Evolutionary conservation across 2,797 vertebrate species (phyloP).

Genomic region (Ciconia nigra): DNA sequence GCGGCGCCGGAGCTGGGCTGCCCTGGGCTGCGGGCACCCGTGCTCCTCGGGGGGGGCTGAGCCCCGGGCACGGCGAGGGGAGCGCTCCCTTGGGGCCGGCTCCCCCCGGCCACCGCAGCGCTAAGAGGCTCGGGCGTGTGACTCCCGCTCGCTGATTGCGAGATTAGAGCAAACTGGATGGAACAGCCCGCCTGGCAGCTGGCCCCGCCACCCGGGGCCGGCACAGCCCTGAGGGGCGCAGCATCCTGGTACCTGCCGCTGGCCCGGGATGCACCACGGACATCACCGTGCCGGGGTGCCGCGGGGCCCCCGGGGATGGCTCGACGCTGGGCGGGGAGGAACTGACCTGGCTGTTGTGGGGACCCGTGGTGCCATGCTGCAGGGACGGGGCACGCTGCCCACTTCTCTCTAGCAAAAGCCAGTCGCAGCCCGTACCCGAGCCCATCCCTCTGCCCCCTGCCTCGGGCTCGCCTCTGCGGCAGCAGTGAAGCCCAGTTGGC

Average conservation of each 20-base stretch:
- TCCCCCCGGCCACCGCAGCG: background rate
- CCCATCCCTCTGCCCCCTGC: background rate
- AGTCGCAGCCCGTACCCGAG: accelerated
- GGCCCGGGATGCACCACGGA: accelerated
- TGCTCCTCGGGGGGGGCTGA: background rate
- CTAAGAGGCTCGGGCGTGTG: background rate
- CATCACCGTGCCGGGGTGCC: accelerated
- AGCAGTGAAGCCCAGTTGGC: background rate
- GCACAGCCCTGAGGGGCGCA: background rate
- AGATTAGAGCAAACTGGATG: background rate
- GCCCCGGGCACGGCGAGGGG: accelerated
- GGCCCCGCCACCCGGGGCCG: background rate
- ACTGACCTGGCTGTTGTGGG: accelerated
- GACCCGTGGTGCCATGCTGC: background rate
- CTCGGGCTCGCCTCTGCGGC: background rate
- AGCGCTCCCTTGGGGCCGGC: background rate
- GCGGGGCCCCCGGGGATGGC: accelerated
- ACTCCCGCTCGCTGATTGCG: background rate
- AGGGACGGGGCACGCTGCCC: accelerated
- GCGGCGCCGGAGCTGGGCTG: background rate
- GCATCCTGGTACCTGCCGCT: background rate
- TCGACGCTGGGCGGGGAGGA: accelerated
- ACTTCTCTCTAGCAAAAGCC: background rate
- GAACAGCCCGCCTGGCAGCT: background rate
- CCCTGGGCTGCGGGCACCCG: accelerated